phyloP scores from a whole-genome alignment of 2,113 vertebrate genomes.

The Nerophis lumbriciformis region DNA sequence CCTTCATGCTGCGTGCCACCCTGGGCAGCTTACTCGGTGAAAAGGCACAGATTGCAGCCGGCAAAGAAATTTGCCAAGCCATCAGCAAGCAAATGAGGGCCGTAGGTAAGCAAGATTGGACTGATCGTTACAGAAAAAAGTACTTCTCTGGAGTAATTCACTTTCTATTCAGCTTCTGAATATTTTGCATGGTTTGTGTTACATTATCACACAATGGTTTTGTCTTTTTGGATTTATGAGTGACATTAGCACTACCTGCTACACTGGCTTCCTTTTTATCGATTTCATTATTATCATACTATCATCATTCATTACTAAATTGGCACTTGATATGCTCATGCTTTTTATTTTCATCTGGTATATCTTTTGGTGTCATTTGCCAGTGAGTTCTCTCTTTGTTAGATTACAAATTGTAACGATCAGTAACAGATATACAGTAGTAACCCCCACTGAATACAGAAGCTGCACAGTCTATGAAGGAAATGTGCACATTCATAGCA shows the following conservation, averaged over 20 bases:
- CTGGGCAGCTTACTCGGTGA: constrained; percentile 92
- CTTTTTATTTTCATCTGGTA: constrained; percentile 18
- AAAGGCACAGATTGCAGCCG: constrained; percentile 97
- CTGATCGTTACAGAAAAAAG: constrained; percentile 76
- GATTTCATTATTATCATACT: constrained; percentile 20
- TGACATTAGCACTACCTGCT: constrained; percentile 10
- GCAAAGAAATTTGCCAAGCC: constrained; percentile 97
- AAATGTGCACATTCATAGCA: constrained; percentile 21
- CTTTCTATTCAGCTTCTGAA: constrained; percentile 17
- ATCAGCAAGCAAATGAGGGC: constrained; percentile 98
- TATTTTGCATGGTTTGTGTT: constrained; percentile 43
- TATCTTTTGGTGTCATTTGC: constrained; percentile 20
- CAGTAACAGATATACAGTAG: constrained; percentile 12
- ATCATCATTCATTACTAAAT: constrained; percentile 19
- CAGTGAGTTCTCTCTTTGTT: constrained; percentile 26
- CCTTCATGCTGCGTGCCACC: constrained; percentile 93
- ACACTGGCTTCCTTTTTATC: constrained; percentile 11
- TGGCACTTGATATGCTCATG: constrained; percentile 11
- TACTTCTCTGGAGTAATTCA: constrained; percentile 51
- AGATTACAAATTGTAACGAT: constrained; percentile 13
- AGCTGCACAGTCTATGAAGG: constrained; percentile 27
- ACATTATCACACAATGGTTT: neutral
- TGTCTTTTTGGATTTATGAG: neutral
- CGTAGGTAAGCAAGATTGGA: constrained; percentile 88
- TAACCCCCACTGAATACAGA: constrained; percentile 25